Percentiles rank a stretch among this genome's conserved stretches.
Conservation (phyloP, 2,888 invertebrate species). For the Rhyacophila evoluta region DNA sequence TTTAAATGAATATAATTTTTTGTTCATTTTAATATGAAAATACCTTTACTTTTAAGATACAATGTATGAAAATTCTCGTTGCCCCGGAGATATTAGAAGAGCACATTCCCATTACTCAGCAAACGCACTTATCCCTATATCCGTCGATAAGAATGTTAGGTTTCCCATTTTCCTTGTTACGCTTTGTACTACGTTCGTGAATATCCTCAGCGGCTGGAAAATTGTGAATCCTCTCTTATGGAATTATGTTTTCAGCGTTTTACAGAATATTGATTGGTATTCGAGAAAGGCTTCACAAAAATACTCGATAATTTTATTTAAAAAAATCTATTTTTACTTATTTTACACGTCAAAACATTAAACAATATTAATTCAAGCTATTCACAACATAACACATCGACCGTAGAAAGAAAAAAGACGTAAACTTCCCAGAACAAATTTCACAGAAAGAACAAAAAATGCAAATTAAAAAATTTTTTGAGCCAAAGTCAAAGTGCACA, state of each 20-base stretch:
- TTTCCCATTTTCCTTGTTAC: conserved; percentile 24
- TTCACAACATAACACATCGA: too few relatives aligned
- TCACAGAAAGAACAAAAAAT: too few relatives aligned
- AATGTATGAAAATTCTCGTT: background rate
- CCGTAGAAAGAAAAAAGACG: too few relatives aligned
- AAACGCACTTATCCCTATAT: conserved; percentile 22
- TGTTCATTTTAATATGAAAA: too few relatives aligned
- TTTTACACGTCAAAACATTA: too few relatives aligned
- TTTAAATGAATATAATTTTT: too few relatives aligned
- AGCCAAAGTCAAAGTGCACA: too few relatives aligned
- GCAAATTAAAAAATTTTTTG: too few relatives aligned
- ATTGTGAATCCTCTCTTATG: background rate
- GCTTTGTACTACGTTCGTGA: conserved; percentile 22
- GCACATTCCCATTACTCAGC: conserved; percentile 24
- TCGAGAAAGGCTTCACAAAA: background rate
- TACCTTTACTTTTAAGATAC: background rate
- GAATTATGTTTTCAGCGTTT: background rate
- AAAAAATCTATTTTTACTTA: too few relatives aligned
- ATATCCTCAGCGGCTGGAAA: background rate
- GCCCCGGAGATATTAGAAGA: conserved; percentile 13
- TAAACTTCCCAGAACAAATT: too few relatives aligned
- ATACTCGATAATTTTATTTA: background rate
- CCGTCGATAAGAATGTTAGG: conserved; percentile 24
- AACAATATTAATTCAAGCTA: too few relatives aligned
- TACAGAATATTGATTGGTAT: conserved; percentile 6